Base-by-base conservation (phyloP, 2,888 invertebrate genomes). In the Arge pagana region DNA sequence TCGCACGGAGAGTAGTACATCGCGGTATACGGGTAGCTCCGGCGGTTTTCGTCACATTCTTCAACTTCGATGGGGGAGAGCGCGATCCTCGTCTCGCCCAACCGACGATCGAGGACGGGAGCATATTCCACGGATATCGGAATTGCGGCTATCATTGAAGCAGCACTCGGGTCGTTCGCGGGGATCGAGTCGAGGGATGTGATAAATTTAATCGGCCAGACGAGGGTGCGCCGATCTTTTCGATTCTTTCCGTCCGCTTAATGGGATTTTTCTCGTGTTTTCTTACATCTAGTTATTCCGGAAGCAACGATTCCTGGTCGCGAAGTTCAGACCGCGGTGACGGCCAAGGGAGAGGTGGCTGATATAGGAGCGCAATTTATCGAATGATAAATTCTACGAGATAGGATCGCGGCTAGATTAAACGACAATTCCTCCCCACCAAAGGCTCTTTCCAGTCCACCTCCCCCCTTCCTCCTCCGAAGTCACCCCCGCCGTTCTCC, bases 401-500 rank as follows among this genome's bases (percentile, higher is more conserved):
- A 75, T 76, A 71, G 74, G 66, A 75, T 72, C 74, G 66, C 67
- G 68, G 70, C 71, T 72, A 70, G 74, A 74, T 76, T 75, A 75
- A 75, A 74, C 70, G 72, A 65, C 70, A 65, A 73, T 70, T 72
- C 63, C 60, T 63, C 63, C 59, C 65, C 56, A 52, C 49, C 48
- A 40, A 24, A 37, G 54, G 24, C 53, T 45, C 45, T 58, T 57
- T 50, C 58, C 51, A 40, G 21, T n/a, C 42, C 43, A 52, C 45
- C 54, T 43, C 43, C 52, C 39, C 54, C 40, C 35, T 31, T 52
- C 40, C 48, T 48, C 41, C 42, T 54, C 49, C 53, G n/a, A 11
- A 30, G 26, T 13, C 23, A 24, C 40, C 40, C 40, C 16, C 19
- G 30, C 42, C n/a, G n/a, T n/a, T n/a, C n/a, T n/a, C n/a, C n/a